Conservation (phyloP, 2,888 invertebrate genomes). For the Campoplex capitator region DNA sequence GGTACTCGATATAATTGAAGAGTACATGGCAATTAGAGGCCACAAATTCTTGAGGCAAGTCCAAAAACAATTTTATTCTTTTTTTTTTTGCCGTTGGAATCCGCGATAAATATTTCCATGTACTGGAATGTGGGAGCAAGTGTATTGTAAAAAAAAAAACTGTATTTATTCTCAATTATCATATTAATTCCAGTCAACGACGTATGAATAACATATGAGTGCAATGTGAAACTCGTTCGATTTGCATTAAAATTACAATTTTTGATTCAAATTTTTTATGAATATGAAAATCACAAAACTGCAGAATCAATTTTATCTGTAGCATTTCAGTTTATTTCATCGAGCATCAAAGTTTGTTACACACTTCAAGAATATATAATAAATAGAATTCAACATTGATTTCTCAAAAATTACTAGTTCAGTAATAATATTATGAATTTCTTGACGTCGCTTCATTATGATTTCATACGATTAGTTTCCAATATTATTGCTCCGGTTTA, state of each 20-base stretch:
- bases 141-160: too few species aligned
- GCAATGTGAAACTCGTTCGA: too few species aligned
- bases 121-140: neutral
- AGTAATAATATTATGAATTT: neutral
- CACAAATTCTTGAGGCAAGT: slow-evolving; percentile 88
- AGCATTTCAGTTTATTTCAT: too few species aligned
- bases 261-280: too few species aligned
- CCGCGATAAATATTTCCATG: neutral
- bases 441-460: neutral
- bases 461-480: neutral
- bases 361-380: too few species aligned
- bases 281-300: too few species aligned
- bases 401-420: neutral
- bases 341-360: too few species aligned
- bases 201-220: too few species aligned
- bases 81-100: neutral
- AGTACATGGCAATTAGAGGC: slow-evolving; percentile 91
- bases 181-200: too few species aligned
- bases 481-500: neutral
- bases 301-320: too few species aligned
- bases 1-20: slow-evolving; percentile 96
- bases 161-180: too few species aligned
- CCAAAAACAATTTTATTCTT: neutral
- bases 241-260: too few species aligned
- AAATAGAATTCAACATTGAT: neutral